A percentile compares a stretch with the other conserved stretches of the same genome.
Evolutionary conservation across 2,113 vertebrate genomes (phyloP).

Genomic region (Ciconia maguari): DNA sequence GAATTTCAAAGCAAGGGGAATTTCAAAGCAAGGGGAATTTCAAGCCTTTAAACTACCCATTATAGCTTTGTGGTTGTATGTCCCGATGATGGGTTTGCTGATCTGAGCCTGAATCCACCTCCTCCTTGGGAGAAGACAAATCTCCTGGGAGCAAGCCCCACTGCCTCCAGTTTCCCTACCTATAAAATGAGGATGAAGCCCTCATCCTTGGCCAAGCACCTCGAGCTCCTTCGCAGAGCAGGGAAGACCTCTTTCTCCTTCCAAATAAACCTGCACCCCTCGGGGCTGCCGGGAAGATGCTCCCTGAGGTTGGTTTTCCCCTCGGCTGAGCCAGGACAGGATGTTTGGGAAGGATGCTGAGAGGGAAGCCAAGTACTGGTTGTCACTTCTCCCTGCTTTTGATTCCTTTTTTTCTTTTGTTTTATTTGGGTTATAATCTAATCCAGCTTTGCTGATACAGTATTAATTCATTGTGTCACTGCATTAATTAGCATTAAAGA

Average conservation of each 20-base stretch:
- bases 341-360: background rate
- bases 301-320: background rate
- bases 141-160: background rate
- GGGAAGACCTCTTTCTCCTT: background rate
- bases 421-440: conserved; percentile 60
- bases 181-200: background rate
- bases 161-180: background rate
- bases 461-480: conserved; percentile 68
- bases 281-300: background rate
- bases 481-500: conserved; percentile 76
- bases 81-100: background rate
- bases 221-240: background rate
- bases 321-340: background rate
- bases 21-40: background rate
- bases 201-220: background rate
- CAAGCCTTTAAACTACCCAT: background rate
- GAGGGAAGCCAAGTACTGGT: background rate
- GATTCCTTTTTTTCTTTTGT: conserved; percentile 47
- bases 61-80: background rate
- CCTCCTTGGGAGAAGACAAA: background rate
- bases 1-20: background rate
- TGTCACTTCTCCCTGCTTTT: background rate
- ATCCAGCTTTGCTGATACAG: conserved; percentile 63
- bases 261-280: background rate
- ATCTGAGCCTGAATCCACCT: background rate